Base-by-base conservation (phyloP, 2,113 vertebrate genomes). In the Bufo bufo region DNA sequence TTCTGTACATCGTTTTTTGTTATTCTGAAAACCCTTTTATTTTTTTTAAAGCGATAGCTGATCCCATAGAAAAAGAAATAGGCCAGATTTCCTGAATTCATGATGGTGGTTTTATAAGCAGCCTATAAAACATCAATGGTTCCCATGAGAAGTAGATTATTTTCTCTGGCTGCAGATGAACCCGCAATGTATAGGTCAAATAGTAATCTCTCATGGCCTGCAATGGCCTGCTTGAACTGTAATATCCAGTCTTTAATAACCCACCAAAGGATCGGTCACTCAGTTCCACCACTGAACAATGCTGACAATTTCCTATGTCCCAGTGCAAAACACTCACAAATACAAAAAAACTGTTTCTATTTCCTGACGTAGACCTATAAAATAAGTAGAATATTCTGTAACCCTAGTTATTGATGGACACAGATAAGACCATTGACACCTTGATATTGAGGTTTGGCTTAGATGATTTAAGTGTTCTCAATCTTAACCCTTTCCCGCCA, bases 301-400 rank as follows among this genome's bases (percentile, higher is more conserved):
- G 23, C 78, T 81, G 58, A 82, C 80, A 82, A 13, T 58, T 82
- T 82, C 54, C 59, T 65, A 82, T 19, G 12, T 82, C 58, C 20
- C 45, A 49, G 49, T 47, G 65, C 14, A 59, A 52, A n/a, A 23
- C 54, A 58, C 3, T 80, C 23, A 54, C 54, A 59, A 59, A 17
- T 43, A 61, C 13, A 59, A 81, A 81, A 16, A 6, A 65, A n/a
- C 6, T 49, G 17, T 61, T 45, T 45, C 14, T 33, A 45, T 47
- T 47, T 65, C 43, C 80, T 65, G 58, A 82, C 14, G 6, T 20
- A 6, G 16, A 12, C 20, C 58, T 13, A 8, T 16, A 65, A 58
- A 81, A 63, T 49, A 63, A 20, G 9, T 33, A 45, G 23, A 81
- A 61, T 16, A 52, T 61, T 81, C 17, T 56, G 77, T 58, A 54